A percentile compares a stretch with the other conserved stretches of the same genome.
phyloP scores from a whole-genome alignment of 2,797 vertebrate genomes.

The Acipenser ruthenus region DNA sequence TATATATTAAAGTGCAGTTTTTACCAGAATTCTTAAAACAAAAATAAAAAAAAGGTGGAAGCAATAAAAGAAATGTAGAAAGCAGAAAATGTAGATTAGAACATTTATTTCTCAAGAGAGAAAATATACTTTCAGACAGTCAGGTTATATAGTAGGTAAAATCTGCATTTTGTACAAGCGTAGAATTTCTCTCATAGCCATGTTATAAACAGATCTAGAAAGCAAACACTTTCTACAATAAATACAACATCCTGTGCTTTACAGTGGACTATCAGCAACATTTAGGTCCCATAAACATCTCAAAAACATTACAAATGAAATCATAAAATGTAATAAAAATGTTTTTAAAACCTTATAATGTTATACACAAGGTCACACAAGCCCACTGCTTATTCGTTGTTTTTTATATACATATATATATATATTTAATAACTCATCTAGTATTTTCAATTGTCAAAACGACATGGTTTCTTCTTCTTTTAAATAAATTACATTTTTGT shows the following conservation, averaged over 20 bases:
- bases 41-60: too few species aligned
- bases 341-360: constrained; percentile 46
- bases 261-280: constrained; percentile 57
- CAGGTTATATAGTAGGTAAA: constrained; percentile 84
- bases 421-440: constrained; percentile 58
- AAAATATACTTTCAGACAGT: constrained; percentile 85
- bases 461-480: constrained; percentile 57
- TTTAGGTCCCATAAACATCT: constrained; percentile 41
- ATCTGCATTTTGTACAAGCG: constrained; percentile 85
- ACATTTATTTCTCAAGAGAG: constrained; percentile 87
- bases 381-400: constrained; percentile 46
- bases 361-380: constrained; percentile 54
- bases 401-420: constrained; percentile 39
- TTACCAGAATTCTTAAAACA: too few species aligned
- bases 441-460: constrained; percentile 52
- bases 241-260: constrained; percentile 81
- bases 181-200: constrained; percentile 75
- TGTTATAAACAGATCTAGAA: constrained; percentile 79
- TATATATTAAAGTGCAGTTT: too few species aligned
- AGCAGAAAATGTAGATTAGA: constrained; percentile 61
- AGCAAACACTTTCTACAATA: constrained; percentile 83
- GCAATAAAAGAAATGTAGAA: not conserved
- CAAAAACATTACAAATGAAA: constrained; percentile 29
- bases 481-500: constrained; percentile 83
- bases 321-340: constrained; percentile 29